Evolutionary conservation across 2,888 invertebrate species (phyloP).

Genomic region (Pterostichus madidus): DNA sequence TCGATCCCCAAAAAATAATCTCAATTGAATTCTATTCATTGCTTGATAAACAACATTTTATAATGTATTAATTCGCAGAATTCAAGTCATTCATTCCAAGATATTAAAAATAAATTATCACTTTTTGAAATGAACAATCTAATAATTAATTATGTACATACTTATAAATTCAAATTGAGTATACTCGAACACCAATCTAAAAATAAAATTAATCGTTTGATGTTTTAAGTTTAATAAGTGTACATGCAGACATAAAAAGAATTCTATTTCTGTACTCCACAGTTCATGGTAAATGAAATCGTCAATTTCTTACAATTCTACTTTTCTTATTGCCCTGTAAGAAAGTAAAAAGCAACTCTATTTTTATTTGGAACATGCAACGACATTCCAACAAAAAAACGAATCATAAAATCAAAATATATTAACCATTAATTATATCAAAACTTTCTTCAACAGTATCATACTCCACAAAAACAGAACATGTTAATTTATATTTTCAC

Average conservation of each 20-base stretch:
- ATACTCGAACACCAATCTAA: conserved; percentile 20
- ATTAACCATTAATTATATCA: conserved; percentile 41
- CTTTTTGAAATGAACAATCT: not conserved
- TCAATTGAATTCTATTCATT: conserved; percentile 20
- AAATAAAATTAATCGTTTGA: conserved; percentile 39
- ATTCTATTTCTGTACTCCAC: conserved; percentile 11
- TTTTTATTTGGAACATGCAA: conserved; percentile 40
- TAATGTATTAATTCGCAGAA: conserved; percentile 30
- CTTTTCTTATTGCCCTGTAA: conserved; percentile 20
- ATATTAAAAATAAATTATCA: conserved; percentile 27
- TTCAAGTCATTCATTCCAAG: conserved; percentile 9
- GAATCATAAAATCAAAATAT: conserved; percentile 37
- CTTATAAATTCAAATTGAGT: conserved; percentile 8
- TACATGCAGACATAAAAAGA: conserved; percentile 34
- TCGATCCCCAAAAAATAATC: conserved; percentile 19
- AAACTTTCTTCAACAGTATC: conserved; percentile 26
- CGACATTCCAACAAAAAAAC: conserved; percentile 19
- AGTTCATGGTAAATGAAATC: not conserved
- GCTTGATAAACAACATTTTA: conserved; percentile 9
- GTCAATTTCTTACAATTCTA: conserved; percentile 27
- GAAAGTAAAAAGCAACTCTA: conserved; percentile 16
- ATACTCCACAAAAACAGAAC: conserved; percentile 35
- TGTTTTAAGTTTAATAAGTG: conserved; percentile 9
- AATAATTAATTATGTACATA: not conserved
- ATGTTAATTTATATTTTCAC: conserved; percentile 52